Conservation (phyloP, 2,113 vertebrate genomes). For the Illadopsis cleaveri region DNA sequence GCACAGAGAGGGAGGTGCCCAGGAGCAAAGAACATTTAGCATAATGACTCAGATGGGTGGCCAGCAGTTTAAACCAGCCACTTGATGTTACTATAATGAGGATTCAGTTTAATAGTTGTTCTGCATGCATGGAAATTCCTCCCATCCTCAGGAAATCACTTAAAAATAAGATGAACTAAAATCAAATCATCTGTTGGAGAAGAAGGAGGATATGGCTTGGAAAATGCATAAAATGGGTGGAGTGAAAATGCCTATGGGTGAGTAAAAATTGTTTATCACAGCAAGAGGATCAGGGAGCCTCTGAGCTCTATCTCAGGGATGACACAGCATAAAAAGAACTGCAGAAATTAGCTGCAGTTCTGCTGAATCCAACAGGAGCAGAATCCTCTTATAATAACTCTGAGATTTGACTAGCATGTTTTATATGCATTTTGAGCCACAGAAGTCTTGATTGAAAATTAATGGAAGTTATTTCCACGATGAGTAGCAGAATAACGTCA, state of each 20-base stretch:
- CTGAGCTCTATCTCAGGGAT: not conserved
- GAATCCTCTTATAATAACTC: not conserved
- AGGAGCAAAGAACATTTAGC: constrained; percentile 61
- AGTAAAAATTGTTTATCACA: constrained; percentile 4
- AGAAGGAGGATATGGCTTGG: constrained; percentile 3
- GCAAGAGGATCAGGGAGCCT: not conserved
- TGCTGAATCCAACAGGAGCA: not conserved
- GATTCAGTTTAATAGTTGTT: constrained; percentile 46
- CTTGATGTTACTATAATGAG: constrained; percentile 55
- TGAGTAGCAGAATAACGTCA: not conserved
- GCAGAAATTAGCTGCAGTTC: not conserved
- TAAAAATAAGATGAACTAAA: constrained; percentile 26
- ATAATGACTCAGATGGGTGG: constrained; percentile 53
- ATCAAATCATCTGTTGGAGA: constrained; percentile 27
- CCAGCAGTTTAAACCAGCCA: constrained; percentile 64
- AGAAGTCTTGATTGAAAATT: not conserved
- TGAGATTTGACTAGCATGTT: not conserved
- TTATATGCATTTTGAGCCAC: not conserved
- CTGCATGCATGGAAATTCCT: not conserved
- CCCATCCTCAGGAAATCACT: constrained; percentile 1
- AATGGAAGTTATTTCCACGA: not conserved
- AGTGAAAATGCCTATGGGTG: constrained; percentile 5
- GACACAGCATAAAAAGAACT: not conserved
- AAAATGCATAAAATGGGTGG: constrained; percentile 4
- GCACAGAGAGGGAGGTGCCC: constrained; percentile 32